A percentile compares a stretch with the other conserved stretches of the same genome.
These are phyloP conservation scores for Drosophila sproati DNA, from an alignment of 1,140 invertebrate genomes.

Conservation along the genomic window DNA sequence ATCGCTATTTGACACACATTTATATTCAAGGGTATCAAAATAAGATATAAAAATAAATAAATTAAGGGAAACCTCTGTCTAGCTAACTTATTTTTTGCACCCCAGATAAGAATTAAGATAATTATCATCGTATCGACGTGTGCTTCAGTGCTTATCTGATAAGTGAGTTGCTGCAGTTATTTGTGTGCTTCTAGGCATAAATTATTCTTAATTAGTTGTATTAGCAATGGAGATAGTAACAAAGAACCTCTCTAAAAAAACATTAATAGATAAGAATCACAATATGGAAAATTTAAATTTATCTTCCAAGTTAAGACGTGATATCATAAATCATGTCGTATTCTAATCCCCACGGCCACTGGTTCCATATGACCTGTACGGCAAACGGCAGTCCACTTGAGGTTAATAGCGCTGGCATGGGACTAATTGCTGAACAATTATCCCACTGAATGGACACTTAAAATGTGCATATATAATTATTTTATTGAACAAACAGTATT, in stretches of 20 bases:
- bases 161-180: constrained; percentile 1
- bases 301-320: not conserved
- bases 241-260: not conserved
- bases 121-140: constrained; percentile 1
- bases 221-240: constrained; percentile 14
- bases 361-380: not conserved
- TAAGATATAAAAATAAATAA: no score
- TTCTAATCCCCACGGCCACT: constrained; percentile 16
- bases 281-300: constrained; percentile 16
- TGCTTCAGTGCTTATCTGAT: constrained; percentile 26
- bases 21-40: no score
- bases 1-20: no score
- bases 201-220: constrained; percentile 36
- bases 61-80: no score
- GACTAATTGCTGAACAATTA: constrained; percentile 1
- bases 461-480: not conserved
- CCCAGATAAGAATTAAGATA: constrained; percentile 2
- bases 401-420: constrained; percentile 8
- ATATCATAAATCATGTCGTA: constrained; percentile 7
- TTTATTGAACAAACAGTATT: constrained; percentile 1
- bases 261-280: constrained; percentile 19
- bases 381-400: not conserved
- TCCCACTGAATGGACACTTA: not conserved
- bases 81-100: no score
- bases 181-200: constrained; percentile 18